phyloP scores from a whole-genome alignment of 2,888 invertebrate genomes.

The Noctua janthe region DNA sequence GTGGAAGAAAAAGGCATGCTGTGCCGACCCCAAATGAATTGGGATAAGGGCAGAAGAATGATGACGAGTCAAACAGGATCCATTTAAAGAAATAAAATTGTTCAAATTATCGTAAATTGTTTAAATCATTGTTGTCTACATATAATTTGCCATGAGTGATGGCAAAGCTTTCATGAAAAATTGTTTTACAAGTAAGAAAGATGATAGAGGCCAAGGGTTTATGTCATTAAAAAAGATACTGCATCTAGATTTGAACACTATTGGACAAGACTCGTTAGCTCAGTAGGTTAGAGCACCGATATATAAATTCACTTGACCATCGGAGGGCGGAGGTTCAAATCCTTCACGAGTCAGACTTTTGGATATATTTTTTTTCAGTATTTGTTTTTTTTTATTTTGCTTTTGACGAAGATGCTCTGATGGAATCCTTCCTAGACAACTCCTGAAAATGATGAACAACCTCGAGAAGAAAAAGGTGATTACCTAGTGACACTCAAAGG shows the following conservation, averaged over 20 bases:
- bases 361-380: no score
- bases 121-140: neutral
- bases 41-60: neutral
- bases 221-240: neutral
- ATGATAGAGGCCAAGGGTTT: neutral
- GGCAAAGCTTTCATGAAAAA: neutral
- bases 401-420: no score
- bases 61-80: neutral
- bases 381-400: no score
- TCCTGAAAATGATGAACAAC: no score
- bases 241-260: neutral
- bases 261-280: conserved; percentile 39
- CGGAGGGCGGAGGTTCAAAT: conserved; percentile 49
- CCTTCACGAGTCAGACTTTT: conserved; percentile 36
- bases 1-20: no score
- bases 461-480: no score
- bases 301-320: conserved; percentile 39
- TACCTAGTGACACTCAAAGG: no score
- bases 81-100: neutral
- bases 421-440: no score
- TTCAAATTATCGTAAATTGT: no score
- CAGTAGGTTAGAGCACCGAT: conserved; percentile 48
- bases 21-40: no score
- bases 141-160: neutral
- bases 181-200: neutral